Conservation (phyloP, 2,888 invertebrate species). For the Xestoiulus laeticollis region DNA sequence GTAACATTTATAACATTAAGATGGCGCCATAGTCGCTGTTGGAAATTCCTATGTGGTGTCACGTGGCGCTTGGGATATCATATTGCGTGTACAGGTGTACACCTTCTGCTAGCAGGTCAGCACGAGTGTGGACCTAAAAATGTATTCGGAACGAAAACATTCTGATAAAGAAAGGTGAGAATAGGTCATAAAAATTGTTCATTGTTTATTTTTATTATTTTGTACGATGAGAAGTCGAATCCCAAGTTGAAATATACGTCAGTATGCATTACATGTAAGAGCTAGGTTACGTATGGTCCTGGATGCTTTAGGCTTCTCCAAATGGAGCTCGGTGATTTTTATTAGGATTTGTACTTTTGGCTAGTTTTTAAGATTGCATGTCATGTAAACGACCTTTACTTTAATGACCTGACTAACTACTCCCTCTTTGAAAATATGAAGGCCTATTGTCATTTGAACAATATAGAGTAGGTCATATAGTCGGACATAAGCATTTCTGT, state of each 20-base stretch:
- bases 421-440: too few species aligned
- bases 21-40: neutral
- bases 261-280: neutral
- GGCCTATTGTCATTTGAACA: neutral
- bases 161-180: slow-evolving; percentile 78
- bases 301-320: too few species aligned
- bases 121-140: neutral
- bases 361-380: too few species aligned
- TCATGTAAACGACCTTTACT: too few species aligned
- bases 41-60: neutral
- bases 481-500: neutral
- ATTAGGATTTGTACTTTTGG: too few species aligned
- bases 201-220: too few species aligned
- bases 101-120: neutral
- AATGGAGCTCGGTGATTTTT: too few species aligned
- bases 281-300: too few species aligned
- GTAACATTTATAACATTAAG: neutral
- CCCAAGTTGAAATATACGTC: too few species aligned
- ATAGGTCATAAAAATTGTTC: neutral
- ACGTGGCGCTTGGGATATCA: neutral
- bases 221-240: too few species aligned
- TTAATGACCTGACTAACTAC: too few species aligned
- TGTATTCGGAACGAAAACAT: slow-evolving; percentile 68
- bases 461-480: too few species aligned
- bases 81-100: neutral